phyloP scores from a whole-genome alignment of 2,888 invertebrate genomes.

The Cosmia trapezina region DNA sequence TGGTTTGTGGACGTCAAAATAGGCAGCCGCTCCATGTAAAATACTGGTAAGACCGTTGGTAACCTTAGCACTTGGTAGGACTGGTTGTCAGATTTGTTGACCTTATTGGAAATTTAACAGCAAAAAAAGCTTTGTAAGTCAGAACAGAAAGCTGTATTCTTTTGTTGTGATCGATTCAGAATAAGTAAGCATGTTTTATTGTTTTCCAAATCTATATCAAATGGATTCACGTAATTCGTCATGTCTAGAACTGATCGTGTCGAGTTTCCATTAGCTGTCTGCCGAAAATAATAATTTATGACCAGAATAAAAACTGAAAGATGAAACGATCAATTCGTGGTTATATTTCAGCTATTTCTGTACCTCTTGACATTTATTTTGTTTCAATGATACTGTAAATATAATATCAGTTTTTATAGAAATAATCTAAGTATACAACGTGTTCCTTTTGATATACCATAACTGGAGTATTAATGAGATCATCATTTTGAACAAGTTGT shows the following conservation, averaged over 20 bases:
- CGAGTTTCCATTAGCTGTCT: slow-evolving; percentile 40
- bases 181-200: neutral
- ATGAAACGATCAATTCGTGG: slow-evolving; percentile 27
- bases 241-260: slow-evolving; percentile 26
- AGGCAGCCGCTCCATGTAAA: too few relatives aligned
- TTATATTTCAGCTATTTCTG: slow-evolving; percentile 33
- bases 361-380: slow-evolving; percentile 20
- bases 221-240: slow-evolving; percentile 32
- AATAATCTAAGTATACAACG: too few relatives aligned
- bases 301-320: slow-evolving; percentile 40
- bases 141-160: neutral
- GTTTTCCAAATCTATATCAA: slow-evolving; percentile 17
- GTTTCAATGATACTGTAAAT: neutral
- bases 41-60: too few relatives aligned
- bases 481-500: too few relatives aligned
- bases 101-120: neutral
- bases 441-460: too few relatives aligned
- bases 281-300: slow-evolving; percentile 49
- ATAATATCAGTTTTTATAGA: neutral
- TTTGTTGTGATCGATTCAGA: slow-evolving; percentile 10
- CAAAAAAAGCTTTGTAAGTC: neutral
- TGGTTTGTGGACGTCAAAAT: too few relatives aligned
- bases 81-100: too few relatives aligned
- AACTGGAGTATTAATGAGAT: too few relatives aligned
- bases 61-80: too few relatives aligned